These are phyloP conservation scores for Hydroisotoma schaefferi DNA, from an alignment of 2,888 invertebrate genomes.

Conservation along the genomic window DNA sequence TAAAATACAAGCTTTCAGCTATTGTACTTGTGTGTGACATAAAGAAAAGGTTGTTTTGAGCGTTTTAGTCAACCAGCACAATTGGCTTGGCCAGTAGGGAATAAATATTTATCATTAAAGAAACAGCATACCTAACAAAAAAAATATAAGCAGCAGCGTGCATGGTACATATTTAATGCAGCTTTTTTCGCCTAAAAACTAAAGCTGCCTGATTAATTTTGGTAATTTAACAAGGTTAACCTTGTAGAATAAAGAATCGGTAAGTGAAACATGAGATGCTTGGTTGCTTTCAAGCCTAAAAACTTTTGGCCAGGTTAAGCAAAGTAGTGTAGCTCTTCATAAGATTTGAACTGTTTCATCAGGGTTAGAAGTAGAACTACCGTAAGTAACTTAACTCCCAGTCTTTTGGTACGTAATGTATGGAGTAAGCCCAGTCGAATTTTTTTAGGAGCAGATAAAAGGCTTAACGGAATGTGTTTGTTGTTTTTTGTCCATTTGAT, in stretches of 20 bases:
- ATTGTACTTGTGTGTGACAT: background rate
- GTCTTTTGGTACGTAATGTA: background rate
- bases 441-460: too few relatives aligned
- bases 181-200: too few relatives aligned
- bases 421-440: too few relatives aligned
- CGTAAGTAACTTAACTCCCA: background rate
- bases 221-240: slow-evolving; percentile 1
- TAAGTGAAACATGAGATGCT: too few relatives aligned
- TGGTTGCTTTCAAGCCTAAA: too few relatives aligned
- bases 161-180: too few relatives aligned
- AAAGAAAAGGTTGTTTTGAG: slow-evolving; percentile 9
- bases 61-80: slow-evolving; percentile 9
- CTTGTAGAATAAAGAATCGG: background rate
- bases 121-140: background rate
- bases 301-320: too few relatives aligned
- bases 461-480: background rate
- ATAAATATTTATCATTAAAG: slow-evolving; percentile 2
- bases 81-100: slow-evolving; percentile 11
- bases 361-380: too few relatives aligned
- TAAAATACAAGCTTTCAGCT: background rate
- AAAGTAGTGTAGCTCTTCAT: too few relatives aligned
- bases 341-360: too few relatives aligned
- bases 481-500: background rate
- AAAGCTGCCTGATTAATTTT: background rate
- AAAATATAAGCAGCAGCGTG: too few relatives aligned